Percentiles rank a stretch among this genome's conserved stretches.
Conservation (phyloP, 1,140 invertebrate genomes). For the Drosophila malerkotliana region DNA sequence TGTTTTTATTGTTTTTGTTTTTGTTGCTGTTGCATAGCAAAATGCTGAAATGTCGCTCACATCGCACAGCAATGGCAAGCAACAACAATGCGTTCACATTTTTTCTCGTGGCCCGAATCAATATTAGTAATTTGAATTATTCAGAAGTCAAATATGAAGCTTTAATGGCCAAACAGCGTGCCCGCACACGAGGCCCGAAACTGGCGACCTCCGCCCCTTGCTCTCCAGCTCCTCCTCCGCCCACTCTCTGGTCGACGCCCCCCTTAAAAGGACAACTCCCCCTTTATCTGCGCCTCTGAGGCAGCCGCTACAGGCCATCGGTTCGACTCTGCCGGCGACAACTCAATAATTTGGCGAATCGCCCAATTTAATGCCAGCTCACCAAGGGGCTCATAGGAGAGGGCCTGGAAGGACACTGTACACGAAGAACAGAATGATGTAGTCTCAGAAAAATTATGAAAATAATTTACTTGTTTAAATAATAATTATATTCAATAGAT, state of each 20-base stretch:
- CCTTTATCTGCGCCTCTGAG: neutral
- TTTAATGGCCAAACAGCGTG: conserved; percentile 84
- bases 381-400: conserved; percentile 12
- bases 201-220: conserved; percentile 24
- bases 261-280: neutral
- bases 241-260: neutral
- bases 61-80: conserved; percentile 21
- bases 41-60: conserved; percentile 64
- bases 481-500: neutral
- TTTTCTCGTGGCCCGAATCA: conserved; percentile 80
- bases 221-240: neutral
- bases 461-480: neutral
- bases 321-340: conserved; percentile 58
- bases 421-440: neutral
- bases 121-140: conserved; percentile 84
- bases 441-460: neutral
- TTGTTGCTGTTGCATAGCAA: conserved; percentile 46
- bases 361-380: conserved; percentile 73
- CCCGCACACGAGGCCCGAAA: conserved; percentile 43
- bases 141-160: conserved; percentile 84
- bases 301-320: conserved; percentile 52
- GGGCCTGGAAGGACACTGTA: neutral
- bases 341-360: conserved; percentile 81
- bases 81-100: conserved; percentile 70
- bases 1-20: conserved; percentile 10